Conservation (phyloP, 1,140 invertebrate genomes). For the Dryas iulia region DNA sequence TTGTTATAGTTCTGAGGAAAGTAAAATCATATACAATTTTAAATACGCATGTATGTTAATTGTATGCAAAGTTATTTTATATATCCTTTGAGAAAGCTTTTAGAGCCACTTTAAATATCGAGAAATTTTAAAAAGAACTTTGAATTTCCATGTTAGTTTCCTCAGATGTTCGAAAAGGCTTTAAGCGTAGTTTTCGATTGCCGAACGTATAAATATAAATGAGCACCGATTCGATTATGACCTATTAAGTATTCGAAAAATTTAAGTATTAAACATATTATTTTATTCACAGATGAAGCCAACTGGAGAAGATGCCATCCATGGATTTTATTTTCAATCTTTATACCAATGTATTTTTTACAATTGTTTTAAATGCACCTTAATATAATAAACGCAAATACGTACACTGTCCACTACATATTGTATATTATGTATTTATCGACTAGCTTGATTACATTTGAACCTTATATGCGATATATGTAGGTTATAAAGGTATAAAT, state of each 20-base stretch:
- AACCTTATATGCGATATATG: conserved; percentile 12
- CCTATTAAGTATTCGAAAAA: background rate
- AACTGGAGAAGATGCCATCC: conserved; percentile 54
- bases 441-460: conserved; percentile 6
- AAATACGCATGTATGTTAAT: background rate
- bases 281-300: conserved; percentile 47
- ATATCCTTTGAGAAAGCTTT: conserved; percentile 3
- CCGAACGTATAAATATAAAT: background rate
- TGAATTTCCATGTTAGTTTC: background rate
- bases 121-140: background rate
- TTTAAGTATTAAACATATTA: background rate
- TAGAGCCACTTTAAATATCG: conserved; percentile 1
- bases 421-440: conserved; percentile 4
- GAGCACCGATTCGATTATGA: background rate
- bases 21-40: background rate
- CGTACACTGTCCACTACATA: conserved; percentile 38
- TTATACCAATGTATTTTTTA: conserved; percentile 25
- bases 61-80: conserved; percentile 3
- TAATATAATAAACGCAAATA: conserved; percentile 28
- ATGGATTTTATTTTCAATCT: conserved; percentile 42
- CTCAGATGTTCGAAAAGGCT: background rate
- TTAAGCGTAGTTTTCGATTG: background rate
- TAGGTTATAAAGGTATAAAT: conserved; percentile 11
- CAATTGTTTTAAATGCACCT: conserved; percentile 31
- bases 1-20: background rate